Conservation (phyloP, 2,113 vertebrate genomes). For the Lutjanus erythropterus region DNA sequence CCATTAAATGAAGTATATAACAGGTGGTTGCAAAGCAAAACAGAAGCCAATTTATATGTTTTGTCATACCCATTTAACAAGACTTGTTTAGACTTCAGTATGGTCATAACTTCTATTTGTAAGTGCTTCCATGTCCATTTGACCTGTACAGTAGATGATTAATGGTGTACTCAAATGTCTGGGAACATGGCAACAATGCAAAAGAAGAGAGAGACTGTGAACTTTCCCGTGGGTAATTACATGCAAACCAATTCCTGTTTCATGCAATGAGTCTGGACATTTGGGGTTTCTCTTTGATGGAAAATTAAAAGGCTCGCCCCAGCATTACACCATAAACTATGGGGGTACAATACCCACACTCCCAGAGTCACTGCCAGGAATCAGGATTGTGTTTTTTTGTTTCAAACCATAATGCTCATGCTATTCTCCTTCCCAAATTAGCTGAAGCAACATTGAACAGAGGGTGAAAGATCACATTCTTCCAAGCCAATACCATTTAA, state of each 20-base stretch:
- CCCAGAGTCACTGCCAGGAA: slow-evolving; percentile 58
- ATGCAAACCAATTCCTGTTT: slow-evolving; percentile 68
- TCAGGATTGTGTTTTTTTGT: slow-evolving; percentile 48
- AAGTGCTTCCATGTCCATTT: slow-evolving; percentile 11
- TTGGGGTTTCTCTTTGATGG: slow-evolving; percentile 65
- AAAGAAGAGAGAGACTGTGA: slow-evolving; percentile 50
- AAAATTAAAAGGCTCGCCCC: slow-evolving; percentile 64
- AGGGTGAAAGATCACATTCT: slow-evolving; percentile 57
- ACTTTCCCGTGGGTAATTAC: slow-evolving; percentile 67
- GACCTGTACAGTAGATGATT: slow-evolving; percentile 61
- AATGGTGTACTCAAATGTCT: slow-evolving; percentile 60
- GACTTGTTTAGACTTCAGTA: slow-evolving; percentile 7
- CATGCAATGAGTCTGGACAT: slow-evolving; percentile 46
- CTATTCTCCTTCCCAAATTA: slow-evolving; percentile 56
- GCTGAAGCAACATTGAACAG: slow-evolving; percentile 33
- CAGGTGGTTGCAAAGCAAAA: slow-evolving; percentile 5
- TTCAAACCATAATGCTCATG: slow-evolving; percentile 59
- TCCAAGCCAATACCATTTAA: slow-evolving; percentile 52
- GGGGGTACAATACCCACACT: slow-evolving; percentile 50
- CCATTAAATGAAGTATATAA: background rate
- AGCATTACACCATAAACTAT: slow-evolving; percentile 51
- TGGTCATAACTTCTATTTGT: slow-evolving; percentile 15
- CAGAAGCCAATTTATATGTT: background rate
- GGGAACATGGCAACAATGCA: slow-evolving; percentile 55
- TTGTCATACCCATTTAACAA: background rate